Evolutionary conservation across 2,888 invertebrate species (phyloP).

Genomic region (Brachyptera risi): DNA sequence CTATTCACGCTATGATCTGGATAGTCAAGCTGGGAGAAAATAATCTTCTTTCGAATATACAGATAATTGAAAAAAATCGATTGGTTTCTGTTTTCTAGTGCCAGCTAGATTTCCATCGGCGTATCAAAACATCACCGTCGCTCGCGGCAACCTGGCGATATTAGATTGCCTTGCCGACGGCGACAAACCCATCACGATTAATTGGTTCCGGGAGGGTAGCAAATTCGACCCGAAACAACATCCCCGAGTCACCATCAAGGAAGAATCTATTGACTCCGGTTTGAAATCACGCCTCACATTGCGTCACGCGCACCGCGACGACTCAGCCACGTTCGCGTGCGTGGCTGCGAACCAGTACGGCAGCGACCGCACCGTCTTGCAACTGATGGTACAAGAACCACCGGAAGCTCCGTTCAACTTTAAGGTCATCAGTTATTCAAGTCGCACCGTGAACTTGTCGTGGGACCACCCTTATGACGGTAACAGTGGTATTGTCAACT

Average conservation of each 20-base stretch:
- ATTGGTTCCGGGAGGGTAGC: slow-evolving; percentile 37
- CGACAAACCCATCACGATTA: slow-evolving; percentile 37
- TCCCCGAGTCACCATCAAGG: slow-evolving; percentile 17
- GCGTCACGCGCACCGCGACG: slow-evolving; percentile 26
- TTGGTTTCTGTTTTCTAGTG: too few relatives aligned
- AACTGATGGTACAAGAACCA: slow-evolving; percentile 39
- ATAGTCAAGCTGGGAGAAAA: too few relatives aligned
- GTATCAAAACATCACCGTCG: slow-evolving; percentile 37
- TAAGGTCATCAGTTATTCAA: slow-evolving; percentile 38
- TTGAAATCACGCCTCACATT: slow-evolving; percentile 39
- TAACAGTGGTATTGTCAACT: slow-evolving; percentile 39
- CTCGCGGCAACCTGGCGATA: slow-evolving; percentile 35
- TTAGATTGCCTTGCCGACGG: slow-evolving; percentile 38
- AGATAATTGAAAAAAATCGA: too few relatives aligned
- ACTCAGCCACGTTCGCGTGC: slow-evolving; percentile 41
- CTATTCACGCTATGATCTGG: too few relatives aligned
- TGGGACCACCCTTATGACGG: slow-evolving; percentile 45
- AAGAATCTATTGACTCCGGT: slow-evolving; percentile 39
- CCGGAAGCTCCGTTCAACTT: slow-evolving; percentile 43
- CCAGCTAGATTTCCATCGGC: slow-evolving; percentile 35
- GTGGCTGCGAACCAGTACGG: slow-evolving; percentile 45
- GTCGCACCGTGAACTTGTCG: slow-evolving; percentile 40
- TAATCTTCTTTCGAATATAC: too few relatives aligned
- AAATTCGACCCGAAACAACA: slow-evolving; percentile 19
- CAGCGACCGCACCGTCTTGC: slow-evolving; percentile 38